These are phyloP conservation scores for Helicoverpa zea DNA, from an alignment of 1,140 invertebrate genomes.

Conservation along the genomic window DNA sequence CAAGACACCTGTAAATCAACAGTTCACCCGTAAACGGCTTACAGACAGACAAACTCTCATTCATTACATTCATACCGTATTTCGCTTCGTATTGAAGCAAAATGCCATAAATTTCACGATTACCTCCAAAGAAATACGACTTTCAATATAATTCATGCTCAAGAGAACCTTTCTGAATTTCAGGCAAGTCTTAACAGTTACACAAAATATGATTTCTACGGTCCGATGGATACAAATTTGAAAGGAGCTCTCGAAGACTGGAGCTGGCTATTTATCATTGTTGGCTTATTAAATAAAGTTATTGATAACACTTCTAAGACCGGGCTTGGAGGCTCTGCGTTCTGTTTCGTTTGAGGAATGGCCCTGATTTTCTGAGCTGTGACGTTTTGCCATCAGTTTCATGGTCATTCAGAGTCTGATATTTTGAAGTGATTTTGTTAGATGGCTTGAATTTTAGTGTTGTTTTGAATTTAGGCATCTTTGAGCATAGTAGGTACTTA, in stretches of 20 bases:
- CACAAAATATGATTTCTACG: slow-evolving; percentile 46
- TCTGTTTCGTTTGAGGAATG: slow-evolving; percentile 15
- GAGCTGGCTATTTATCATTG: slow-evolving; percentile 32
- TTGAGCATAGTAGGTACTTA: no score
- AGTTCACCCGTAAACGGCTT: background rate
- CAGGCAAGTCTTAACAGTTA: slow-evolving; percentile 33
- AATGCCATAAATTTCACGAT: slow-evolving; percentile 35
- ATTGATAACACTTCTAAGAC: slow-evolving; percentile 40
- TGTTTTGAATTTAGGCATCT: no score
- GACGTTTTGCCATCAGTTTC: slow-evolving; percentile 6
- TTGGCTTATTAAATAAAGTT: slow-evolving; percentile 43
- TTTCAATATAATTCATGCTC: slow-evolving; percentile 36
- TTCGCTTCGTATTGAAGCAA: slow-evolving; percentile 1
- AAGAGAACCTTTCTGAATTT: slow-evolving; percentile 32
- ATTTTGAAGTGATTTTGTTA: background rate
- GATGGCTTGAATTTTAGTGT: background rate
- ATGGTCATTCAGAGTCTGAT: background rate
- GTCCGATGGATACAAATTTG: slow-evolving; percentile 43
- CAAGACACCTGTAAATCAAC: no score
- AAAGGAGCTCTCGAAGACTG: slow-evolving; percentile 30
- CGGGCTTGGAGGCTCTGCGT: slow-evolving; percentile 14
- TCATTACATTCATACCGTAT: slow-evolving; percentile 18
- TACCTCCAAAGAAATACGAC: slow-evolving; percentile 39
- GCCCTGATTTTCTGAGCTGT: slow-evolving; percentile 2
- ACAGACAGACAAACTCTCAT: background rate